Evolutionary conservation across 1,140 invertebrate species (phyloP).

Genomic region (Atopsyche davidsoni): DNA sequence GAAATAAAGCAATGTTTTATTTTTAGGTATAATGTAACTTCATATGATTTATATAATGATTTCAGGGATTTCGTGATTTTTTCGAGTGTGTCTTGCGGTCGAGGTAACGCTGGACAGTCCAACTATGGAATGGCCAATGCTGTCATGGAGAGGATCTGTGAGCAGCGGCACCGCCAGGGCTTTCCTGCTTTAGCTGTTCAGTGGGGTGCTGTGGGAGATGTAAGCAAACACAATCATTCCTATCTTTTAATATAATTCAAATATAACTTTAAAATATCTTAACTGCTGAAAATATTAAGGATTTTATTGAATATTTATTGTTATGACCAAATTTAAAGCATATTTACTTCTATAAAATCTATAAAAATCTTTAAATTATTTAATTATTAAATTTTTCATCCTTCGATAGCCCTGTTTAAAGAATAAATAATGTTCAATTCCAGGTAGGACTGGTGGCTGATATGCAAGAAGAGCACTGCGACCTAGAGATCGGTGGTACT

Average conservation of each 20-base stretch:
- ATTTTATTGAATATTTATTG: too few species aligned
- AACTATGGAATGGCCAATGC: constrained; percentile 80
- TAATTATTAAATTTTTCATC: too few species aligned
- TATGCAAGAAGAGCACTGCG: constrained; percentile 72
- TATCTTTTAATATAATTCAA: background rate
- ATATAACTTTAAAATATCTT: background rate
- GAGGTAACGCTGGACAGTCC: constrained; percentile 82
- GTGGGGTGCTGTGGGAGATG: constrained; percentile 67
- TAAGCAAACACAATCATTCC: constrained; percentile 33
- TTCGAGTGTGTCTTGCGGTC: constrained; percentile 81
- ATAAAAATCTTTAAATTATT: too few species aligned
- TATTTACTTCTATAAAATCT: too few species aligned
- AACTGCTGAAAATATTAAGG: too few species aligned
- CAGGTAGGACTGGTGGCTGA: constrained; percentile 69
- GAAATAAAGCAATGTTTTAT: too few species aligned
- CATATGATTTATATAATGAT: too few species aligned
- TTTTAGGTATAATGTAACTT: too few species aligned
- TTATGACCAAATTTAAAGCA: too few species aligned
- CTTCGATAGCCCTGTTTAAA: too few species aligned
- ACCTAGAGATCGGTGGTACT: constrained; percentile 71
- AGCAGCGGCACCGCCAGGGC: constrained; percentile 50
- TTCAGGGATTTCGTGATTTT: constrained; percentile 65
- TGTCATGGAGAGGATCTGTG: constrained; percentile 67
- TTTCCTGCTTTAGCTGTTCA: constrained; percentile 62
- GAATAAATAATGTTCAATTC: too few species aligned